Percentiles rank a stretch among this genome's conserved stretches.
Evolutionary conservation across 2,888 invertebrate genomes (phyloP).

Genomic region (Abrostola tripartita): DNA sequence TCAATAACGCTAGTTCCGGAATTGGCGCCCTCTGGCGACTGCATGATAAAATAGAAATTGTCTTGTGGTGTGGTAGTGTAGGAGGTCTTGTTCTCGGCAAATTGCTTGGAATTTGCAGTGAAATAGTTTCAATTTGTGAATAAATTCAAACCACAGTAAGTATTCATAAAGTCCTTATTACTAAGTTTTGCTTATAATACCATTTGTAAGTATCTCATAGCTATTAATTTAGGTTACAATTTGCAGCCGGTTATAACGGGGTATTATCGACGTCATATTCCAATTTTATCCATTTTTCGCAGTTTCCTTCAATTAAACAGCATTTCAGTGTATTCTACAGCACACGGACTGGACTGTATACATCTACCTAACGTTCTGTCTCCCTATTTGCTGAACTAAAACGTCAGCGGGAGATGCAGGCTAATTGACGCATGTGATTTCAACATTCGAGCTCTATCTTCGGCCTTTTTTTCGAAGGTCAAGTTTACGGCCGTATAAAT

Average conservation of each 20-base stretch:
- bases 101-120: constrained; percentile 76
- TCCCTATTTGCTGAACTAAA: constrained; percentile 47
- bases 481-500: constrained; percentile 74
- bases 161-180: constrained; percentile 55
- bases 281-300: constrained; percentile 57
- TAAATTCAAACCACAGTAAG: constrained; percentile 76
- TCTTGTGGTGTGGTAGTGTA: constrained; percentile 80
- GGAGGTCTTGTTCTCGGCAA: constrained; percentile 70
- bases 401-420: constrained; percentile 58
- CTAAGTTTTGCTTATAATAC: constrained; percentile 23
- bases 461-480: constrained; percentile 74
- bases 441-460: constrained; percentile 66
- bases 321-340: not conserved
- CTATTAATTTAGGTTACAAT: constrained; percentile 62
- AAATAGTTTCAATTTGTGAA: constrained; percentile 75
- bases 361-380: constrained; percentile 9
- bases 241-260: constrained; percentile 69
- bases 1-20: constrained; percentile 78
- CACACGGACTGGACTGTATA: constrained; percentile 1
- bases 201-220: constrained; percentile 13
- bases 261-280: constrained; percentile 74
- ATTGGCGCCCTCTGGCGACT: constrained; percentile 73
- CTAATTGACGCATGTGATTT: constrained; percentile 73
- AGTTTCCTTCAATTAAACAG: constrained; percentile 17
- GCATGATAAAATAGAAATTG: constrained; percentile 69